Conservation (phyloP, 2,797 vertebrate species). For the Etheostoma nigrum region DNA sequence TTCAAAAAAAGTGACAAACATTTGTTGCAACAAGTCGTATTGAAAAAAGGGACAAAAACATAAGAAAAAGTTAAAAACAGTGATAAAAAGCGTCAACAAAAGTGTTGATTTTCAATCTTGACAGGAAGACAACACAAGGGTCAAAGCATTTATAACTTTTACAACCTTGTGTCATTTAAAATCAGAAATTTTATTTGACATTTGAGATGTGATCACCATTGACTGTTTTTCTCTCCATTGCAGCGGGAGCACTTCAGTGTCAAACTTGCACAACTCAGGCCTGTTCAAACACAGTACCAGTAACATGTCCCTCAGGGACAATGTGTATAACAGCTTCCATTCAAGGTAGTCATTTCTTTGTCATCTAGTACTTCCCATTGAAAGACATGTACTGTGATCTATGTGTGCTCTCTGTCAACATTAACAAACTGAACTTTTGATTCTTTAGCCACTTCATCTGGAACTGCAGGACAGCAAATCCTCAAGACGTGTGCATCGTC, state of each 20-base stretch:
- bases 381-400: not conserved
- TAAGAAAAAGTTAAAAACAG: too few relatives aligned
- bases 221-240: not conserved
- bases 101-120: too few relatives aligned
- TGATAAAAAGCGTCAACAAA: too few relatives aligned
- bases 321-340: slow-evolving; percentile 29
- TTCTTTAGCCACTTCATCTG: slow-evolving; percentile 1
- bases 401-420: not conserved
- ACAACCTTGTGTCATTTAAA: too few relatives aligned
- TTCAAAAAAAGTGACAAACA: too few relatives aligned
- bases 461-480: accelerated
- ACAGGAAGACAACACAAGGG: too few relatives aligned
- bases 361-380: not conserved
- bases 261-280: accelerated
- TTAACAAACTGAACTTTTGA: not conserved
- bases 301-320: not conserved
- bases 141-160: not conserved
- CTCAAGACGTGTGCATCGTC: slow-evolving; percentile 26
- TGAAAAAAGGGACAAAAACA: too few relatives aligned
- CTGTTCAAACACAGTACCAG: accelerated
- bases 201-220: not conserved
- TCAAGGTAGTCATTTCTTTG: not conserved
- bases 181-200: not conserved
- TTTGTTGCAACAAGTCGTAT: too few relatives aligned
- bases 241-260: slow-evolving; percentile 40